Evolutionary conservation across 1,140 invertebrate genomes (phyloP).

Genomic region (Babylonia areolata): DNA sequence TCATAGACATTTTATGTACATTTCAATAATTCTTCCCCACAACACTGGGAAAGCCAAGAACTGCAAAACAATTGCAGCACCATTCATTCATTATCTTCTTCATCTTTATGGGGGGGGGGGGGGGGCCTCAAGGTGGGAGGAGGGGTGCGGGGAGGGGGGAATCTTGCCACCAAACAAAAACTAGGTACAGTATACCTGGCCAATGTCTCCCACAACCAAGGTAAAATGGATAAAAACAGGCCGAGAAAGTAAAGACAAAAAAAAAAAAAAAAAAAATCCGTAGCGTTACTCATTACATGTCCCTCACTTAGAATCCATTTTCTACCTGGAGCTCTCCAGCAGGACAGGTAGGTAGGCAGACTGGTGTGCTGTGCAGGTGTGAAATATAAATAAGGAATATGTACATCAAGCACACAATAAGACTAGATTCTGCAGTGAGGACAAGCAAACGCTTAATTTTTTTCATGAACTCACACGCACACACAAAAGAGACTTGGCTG

Average conservation of each 20-base stretch:
- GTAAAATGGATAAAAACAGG: neutral
- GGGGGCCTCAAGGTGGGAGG: too few species aligned
- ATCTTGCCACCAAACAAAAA: too few species aligned
- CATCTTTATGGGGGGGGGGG: too few species aligned
- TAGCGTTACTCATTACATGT: neutral
- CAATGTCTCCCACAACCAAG: conserved; percentile 36
- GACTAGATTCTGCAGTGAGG: conserved; percentile 37
- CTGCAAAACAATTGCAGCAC: conserved; percentile 21
- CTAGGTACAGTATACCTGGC: neutral
- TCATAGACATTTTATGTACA: too few species aligned
- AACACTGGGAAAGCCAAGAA: neutral
- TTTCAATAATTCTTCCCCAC: neutral
- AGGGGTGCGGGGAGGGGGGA: too few species aligned
- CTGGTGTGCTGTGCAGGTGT: neutral
- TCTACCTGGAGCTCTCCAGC: neutral
- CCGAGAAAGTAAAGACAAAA: neutral
- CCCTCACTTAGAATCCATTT: neutral
- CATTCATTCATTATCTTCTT: neutral
- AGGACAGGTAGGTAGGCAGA: too few species aligned
- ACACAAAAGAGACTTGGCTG: too few species aligned
- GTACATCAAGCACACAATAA: conserved; percentile 9
- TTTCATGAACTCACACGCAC: too few species aligned
- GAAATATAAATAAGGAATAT: neutral
- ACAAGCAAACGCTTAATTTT: too few species aligned
- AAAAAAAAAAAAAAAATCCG: too few species aligned